Conservation (phyloP, 2,113 vertebrate genomes). For the Chunga burmeisteri region DNA sequence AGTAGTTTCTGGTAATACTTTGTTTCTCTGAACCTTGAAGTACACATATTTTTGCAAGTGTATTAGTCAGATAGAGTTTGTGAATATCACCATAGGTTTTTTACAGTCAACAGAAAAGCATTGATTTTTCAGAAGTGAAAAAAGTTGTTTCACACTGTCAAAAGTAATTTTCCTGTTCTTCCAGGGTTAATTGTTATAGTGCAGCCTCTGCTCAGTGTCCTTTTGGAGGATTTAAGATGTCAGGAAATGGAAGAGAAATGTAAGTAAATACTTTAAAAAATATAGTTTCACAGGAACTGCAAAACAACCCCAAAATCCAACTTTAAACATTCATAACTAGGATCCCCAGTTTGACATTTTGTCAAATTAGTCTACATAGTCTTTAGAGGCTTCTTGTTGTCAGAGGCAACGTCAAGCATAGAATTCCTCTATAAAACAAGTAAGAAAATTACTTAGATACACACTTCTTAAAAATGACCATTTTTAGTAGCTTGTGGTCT, state of each 20-base stretch:
- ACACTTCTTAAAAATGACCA: background rate
- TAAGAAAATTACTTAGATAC: background rate
- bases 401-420: background rate
- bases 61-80: background rate
- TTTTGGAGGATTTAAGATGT: constrained; percentile 94
- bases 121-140: background rate
- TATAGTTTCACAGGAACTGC: background rate
- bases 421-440: background rate
- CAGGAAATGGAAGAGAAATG: constrained; percentile 90
- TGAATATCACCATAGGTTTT: background rate
- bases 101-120: background rate
- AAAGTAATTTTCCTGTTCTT: background rate
- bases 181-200: constrained; percentile 89
- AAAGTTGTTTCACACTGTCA: background rate
- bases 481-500: background rate
- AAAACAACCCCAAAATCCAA: background rate
- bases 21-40: background rate
- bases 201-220: constrained; percentile 79
- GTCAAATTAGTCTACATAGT: background rate
- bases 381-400: background rate
- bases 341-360: background rate
- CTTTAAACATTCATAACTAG: background rate
- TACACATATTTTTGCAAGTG: background rate
- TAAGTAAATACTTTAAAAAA: constrained; percentile 68
- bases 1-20: background rate